Percentiles rank a stretch among this genome's conserved stretches.
phyloP scores from a whole-genome alignment of 2,888 invertebrate species.

The Geophilus truncorum region DNA sequence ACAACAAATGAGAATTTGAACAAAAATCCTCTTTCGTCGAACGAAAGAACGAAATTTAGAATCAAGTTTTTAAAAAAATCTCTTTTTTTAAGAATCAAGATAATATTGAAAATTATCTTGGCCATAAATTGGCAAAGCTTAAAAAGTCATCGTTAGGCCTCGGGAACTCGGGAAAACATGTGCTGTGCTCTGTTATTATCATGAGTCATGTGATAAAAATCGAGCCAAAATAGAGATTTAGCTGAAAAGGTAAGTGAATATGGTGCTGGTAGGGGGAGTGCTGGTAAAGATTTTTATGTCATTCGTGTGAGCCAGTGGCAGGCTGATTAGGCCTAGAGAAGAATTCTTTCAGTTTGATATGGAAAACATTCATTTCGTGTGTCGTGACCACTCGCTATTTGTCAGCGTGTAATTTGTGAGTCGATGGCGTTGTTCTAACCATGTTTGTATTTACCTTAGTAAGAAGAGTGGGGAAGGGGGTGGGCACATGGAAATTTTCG shows the following conservation, averaged over 20 bases:
- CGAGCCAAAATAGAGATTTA: not conserved
- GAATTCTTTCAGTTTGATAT: slow-evolving; percentile 4
- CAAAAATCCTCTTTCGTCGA: too few species aligned
- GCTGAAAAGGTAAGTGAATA: not conserved
- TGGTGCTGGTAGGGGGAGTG: not conserved
- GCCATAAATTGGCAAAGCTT: not conserved
- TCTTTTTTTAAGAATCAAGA: too few species aligned
- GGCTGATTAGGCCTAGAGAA: not conserved
- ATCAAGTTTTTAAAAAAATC: too few species aligned
- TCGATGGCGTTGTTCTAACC: slow-evolving; percentile 10
- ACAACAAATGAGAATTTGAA: too few species aligned
- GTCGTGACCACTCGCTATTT: slow-evolving; percentile 2
- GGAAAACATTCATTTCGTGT: not conserved
- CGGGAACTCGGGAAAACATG: too few species aligned
- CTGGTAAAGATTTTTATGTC: not conserved
- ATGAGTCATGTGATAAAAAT: not conserved
- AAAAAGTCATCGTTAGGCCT: not conserved
- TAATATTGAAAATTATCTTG: too few species aligned
- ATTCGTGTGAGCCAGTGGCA: slow-evolving; percentile 10
- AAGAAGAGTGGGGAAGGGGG: not conserved
- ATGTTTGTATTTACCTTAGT: slow-evolving; percentile 10
- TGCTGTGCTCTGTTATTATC: not conserved
- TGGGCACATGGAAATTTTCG: not conserved
- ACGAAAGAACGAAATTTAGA: too few species aligned
- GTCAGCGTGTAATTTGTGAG: slow-evolving; percentile 10